phyloP scores from a whole-genome alignment of 1,140 invertebrate genomes.

The Belonocnema kinseyi region DNA sequence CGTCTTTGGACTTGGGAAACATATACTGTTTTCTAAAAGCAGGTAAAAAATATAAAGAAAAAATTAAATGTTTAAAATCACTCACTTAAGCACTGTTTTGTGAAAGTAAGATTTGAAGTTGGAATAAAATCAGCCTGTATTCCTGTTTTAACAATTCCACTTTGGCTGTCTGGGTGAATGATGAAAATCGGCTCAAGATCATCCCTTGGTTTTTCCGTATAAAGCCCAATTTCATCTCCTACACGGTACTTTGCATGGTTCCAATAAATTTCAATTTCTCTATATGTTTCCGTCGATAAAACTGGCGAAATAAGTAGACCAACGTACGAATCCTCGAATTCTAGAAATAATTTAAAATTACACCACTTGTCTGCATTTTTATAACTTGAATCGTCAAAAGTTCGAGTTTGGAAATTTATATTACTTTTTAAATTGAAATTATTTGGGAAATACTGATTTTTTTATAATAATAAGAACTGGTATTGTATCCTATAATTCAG shows the following conservation, averaged over 20 bases:
- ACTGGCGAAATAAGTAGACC: constrained; percentile 60
- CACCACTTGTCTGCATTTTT: too few species aligned
- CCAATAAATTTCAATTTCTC: constrained; percentile 65
- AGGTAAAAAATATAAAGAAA: too few species aligned
- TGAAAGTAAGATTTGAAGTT: constrained; percentile 53
- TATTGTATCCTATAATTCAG: too few species aligned
- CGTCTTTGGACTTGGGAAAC: too few species aligned
- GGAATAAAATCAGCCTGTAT: constrained; percentile 53
- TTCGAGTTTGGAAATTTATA: too few species aligned
- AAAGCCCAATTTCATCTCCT: constrained; percentile 55
- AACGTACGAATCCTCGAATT: constrained; percentile 48
- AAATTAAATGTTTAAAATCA: not conserved
- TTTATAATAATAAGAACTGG: too few species aligned
- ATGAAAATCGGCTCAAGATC: constrained; percentile 45
- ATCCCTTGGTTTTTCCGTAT: constrained; percentile 41
- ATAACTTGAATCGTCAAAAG: too few species aligned
- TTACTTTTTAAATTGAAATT: too few species aligned
- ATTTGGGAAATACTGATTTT: too few species aligned
- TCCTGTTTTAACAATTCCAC: constrained; percentile 55
- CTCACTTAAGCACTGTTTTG: constrained; percentile 56
- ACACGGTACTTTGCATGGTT: constrained; percentile 51
- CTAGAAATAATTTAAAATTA: constrained; percentile 37
- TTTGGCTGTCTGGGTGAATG: constrained; percentile 43
- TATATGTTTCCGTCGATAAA: constrained; percentile 45
- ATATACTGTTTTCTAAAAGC: too few species aligned